A percentile compares a stretch with the other conserved stretches of the same genome.
Evolutionary conservation across 2,888 invertebrate species (phyloP).

Genomic region (Dusona sp.): DNA sequence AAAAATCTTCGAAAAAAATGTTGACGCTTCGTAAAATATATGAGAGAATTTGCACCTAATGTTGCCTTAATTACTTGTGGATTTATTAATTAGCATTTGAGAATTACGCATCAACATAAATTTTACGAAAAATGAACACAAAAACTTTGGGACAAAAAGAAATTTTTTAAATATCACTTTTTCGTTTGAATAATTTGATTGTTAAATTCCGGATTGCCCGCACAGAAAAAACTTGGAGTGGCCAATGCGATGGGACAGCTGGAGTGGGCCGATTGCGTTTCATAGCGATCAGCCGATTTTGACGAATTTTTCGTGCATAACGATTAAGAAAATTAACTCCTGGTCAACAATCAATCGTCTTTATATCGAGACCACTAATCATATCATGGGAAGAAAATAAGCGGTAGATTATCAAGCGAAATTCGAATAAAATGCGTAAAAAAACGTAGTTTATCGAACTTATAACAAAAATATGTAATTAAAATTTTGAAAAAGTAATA

Average conservation of each 20-base stretch:
- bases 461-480: conserved; percentile 11
- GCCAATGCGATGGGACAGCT: neutral
- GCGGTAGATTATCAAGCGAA: conserved; percentile 22
- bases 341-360: neutral
- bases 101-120: neutral
- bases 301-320: neutral
- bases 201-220: neutral
- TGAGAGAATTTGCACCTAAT: neutral
- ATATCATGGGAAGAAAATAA: conserved; percentile 25
- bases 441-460: conserved; percentile 40
- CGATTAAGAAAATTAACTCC: neutral
- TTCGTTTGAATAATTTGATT: neutral
- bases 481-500: conserved; percentile 6
- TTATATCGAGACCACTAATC: neutral
- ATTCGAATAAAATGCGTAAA: conserved; percentile 35
- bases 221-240: neutral
- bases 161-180: neutral
- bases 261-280: neutral
- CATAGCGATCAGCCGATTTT: neutral
- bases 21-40: neutral
- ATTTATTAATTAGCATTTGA: neutral
- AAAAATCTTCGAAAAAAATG: neutral
- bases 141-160: neutral
- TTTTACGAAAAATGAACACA: neutral
- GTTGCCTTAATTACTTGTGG: neutral